phyloP scores from a whole-genome alignment of 2,797 vertebrate species.

The Lerista edwardsae region DNA sequence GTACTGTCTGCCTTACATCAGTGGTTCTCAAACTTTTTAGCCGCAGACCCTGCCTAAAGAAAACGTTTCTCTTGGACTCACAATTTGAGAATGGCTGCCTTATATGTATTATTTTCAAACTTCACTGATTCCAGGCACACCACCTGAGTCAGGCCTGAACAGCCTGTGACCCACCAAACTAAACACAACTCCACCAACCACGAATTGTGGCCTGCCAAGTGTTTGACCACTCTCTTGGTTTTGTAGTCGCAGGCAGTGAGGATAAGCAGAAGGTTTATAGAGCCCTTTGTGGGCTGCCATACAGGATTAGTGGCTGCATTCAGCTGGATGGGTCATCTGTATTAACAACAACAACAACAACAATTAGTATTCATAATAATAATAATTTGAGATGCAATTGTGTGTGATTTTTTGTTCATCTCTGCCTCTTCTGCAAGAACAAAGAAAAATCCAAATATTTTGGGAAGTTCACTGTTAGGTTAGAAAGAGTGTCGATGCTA shows the following conservation, averaged over 20 bases:
- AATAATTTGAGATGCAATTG: too few species aligned
- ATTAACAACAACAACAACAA: too few species aligned
- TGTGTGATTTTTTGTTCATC: neutral
- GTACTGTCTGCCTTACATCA: neutral
- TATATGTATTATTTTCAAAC: neutral
- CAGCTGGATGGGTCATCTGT: too few species aligned
- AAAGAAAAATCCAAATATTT: neutral
- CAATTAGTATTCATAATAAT: too few species aligned
- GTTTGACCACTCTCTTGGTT: neutral
- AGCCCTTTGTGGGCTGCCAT: neutral
- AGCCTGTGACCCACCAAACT: neutral
- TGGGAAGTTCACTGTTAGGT: neutral
- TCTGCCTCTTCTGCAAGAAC: conserved; percentile 11
- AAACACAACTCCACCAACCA: neutral
- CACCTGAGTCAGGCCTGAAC: neutral
- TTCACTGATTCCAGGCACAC: neutral
- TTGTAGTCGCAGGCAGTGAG: neutral
- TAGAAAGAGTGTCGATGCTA: neutral
- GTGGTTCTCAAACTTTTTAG: too few species aligned
- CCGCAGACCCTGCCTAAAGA: too few species aligned
- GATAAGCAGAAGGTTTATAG: neutral
- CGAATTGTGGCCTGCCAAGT: neutral
- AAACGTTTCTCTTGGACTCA: too few species aligned
- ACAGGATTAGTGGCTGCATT: neutral
- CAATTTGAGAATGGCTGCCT: too few species aligned